Percentiles rank a stretch among this genome's conserved stretches.
These are phyloP conservation scores for Dendrocopos noguchii DNA, from an alignment of 2,113 vertebrate species.

Conservation along the genomic window DNA sequence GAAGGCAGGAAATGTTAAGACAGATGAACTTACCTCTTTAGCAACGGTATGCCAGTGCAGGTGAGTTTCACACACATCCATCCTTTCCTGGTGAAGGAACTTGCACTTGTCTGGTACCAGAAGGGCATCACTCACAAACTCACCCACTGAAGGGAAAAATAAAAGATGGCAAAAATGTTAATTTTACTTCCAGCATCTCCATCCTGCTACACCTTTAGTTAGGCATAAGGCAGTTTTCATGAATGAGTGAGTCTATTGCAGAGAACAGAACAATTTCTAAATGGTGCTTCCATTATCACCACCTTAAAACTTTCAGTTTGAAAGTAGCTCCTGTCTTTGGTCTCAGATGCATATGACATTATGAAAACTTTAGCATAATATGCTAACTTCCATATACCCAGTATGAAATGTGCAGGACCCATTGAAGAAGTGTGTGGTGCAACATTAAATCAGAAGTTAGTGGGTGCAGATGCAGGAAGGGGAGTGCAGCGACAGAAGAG, in stretches of 20 bases:
- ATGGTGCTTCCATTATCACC: not conserved
- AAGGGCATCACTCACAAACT: conserved; percentile 98
- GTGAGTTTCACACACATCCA: conserved; percentile 98
- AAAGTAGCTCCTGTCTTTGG: not conserved
- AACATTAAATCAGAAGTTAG: not conserved
- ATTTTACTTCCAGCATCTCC: not conserved
- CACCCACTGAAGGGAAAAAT: conserved; percentile 84
- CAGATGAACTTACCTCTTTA: conserved; percentile 87
- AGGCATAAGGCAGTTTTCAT: not conserved
- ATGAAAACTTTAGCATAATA: not conserved
- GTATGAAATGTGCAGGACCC: not conserved
- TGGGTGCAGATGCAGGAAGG: not conserved
- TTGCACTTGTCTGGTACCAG: conserved; percentile 98
- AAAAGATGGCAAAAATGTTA: not conserved
- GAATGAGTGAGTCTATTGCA: not conserved
- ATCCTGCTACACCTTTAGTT: not conserved
- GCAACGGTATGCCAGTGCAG: conserved; percentile 98
- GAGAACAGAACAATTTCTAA: not conserved
- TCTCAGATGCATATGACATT: not conserved
- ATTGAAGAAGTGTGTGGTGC: fast-evolving
- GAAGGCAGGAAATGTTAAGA: not conserved
- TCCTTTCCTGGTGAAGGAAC: conserved; percentile 97
- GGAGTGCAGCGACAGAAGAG: not conserved
- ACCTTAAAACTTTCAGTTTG: not conserved
- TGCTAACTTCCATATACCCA: not conserved